Conservation (phyloP, 1,140 invertebrate species). For the Meteorus sp. region DNA sequence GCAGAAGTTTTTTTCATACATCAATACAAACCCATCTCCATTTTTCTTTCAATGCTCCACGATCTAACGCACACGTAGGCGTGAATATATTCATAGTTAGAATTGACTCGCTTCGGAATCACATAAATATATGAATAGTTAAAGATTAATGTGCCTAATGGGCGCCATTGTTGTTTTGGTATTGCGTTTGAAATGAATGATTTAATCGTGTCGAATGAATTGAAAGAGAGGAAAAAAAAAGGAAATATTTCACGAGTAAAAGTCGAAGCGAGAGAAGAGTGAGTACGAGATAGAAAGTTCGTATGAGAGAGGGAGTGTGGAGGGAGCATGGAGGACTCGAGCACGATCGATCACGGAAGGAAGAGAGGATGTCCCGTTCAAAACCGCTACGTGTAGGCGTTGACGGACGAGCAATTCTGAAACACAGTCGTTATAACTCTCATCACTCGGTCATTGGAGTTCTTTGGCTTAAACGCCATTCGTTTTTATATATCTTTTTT, state of each 20-base stretch:
- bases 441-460: slow-evolving; percentile 30
- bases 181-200: neutral
- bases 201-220: neutral
- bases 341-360: slow-evolving; percentile 42
- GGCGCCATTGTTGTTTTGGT: neutral
- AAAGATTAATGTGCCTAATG: no score
- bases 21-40: no score
- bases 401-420: slow-evolving; percentile 18
- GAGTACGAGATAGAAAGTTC: no score
- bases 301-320: no score
- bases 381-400: slow-evolving; percentile 28
- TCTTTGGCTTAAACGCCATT: slow-evolving; percentile 22
- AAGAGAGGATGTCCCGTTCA: slow-evolving; percentile 44
- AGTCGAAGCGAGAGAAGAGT: slow-evolving; percentile 43
- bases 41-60: no score
- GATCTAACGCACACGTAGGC: no score
- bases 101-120: no score
- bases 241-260: slow-evolving; percentile 32
- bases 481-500: slow-evolving; percentile 4
- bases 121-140: no score
- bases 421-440: slow-evolving; percentile 21
- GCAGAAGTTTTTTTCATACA: no score
- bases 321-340: neutral
- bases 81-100: no score
- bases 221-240: neutral